Conservation (phyloP, 2,113 vertebrate species). For the Mystacornis crossleyi region DNA sequence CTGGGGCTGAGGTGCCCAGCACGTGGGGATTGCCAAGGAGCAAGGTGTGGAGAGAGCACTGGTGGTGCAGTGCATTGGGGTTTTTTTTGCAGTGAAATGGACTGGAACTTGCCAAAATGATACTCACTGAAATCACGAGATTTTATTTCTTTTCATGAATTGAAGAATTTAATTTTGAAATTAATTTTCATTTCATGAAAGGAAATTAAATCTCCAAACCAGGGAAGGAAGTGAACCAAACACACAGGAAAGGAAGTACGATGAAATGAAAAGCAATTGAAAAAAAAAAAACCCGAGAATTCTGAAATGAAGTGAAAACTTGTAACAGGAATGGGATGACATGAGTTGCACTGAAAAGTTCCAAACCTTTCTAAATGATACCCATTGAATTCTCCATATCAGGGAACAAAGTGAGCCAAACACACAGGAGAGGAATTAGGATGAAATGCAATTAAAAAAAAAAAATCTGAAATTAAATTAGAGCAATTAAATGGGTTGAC, state of each 20-base stretch:
- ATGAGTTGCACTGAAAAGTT: background rate
- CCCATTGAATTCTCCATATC: background rate
- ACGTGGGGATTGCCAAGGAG: too few relatives aligned
- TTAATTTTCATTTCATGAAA: background rate
- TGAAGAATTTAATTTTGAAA: background rate
- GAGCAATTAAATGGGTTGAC: background rate
- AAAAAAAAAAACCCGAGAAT: background rate
- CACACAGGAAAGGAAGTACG: rapidly evolving
- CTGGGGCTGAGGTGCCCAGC: too few relatives aligned
- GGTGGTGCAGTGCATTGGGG: background rate
- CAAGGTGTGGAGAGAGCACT: too few relatives aligned
- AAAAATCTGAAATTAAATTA: background rate
- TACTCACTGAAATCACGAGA: rapidly evolving
- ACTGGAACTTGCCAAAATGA: rapidly evolving
- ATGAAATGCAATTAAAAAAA: background rate
- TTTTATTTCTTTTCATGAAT: background rate
- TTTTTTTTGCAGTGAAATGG: background rate
- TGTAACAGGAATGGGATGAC: background rate
- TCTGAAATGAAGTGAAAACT: background rate
- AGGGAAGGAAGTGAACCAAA: background rate
- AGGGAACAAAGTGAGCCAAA: background rate
- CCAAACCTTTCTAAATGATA: background rate
- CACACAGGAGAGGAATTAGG: background rate
- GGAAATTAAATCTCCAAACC: background rate
- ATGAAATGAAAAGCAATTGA: background rate